phyloP scores from a whole-genome alignment of 2,888 invertebrate species.

The Ectemnius continuus region DNA sequence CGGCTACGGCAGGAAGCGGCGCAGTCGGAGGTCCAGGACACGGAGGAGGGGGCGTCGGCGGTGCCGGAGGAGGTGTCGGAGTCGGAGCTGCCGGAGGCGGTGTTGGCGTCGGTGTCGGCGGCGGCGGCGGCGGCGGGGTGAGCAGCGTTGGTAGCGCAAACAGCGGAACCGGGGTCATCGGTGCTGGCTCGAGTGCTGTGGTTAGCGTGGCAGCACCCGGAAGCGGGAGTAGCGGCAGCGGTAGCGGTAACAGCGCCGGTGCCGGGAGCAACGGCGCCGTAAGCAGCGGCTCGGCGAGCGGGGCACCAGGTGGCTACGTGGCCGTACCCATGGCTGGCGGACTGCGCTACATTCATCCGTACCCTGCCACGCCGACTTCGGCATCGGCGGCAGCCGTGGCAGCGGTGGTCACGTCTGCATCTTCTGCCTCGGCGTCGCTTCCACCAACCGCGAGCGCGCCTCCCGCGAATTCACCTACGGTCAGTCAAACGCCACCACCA shows the following conservation, averaged over 20 bases:
- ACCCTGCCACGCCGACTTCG: conserved; percentile 74
- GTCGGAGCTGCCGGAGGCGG: conserved; percentile 42
- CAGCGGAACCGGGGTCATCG: conserved; percentile 32
- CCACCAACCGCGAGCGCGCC: conserved; percentile 49
- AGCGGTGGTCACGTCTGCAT: conserved; percentile 54
- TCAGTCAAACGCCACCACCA: conserved; percentile 77
- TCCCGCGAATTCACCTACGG: conserved; percentile 67
- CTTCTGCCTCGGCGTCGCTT: conserved; percentile 67
- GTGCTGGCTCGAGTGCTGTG: conserved; percentile 40
- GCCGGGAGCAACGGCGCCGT: conserved; percentile 61
- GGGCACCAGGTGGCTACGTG: conserved; percentile 59
- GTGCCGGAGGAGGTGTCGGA: conserved; percentile 14
- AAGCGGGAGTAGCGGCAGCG: conserved; percentile 43
- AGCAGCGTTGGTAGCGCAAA: conserved; percentile 44
- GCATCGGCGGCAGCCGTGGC: conserved; percentile 52
- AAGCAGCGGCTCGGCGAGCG: conserved; percentile 66
- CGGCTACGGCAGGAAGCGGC: conserved; percentile 46
- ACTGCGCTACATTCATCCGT: conserved; percentile 75
- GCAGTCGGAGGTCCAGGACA: conserved; percentile 43
- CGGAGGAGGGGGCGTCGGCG: conserved; percentile 46
- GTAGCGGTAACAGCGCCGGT: conserved; percentile 40
- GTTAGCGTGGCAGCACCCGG: conserved; percentile 34
- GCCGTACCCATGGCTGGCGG: conserved; percentile 79
- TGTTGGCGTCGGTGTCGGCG: conserved; percentile 34
- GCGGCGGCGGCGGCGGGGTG: conserved; percentile 28